phyloP scores from a whole-genome alignment of 2,888 invertebrate genomes.

The Mythimna pallens region DNA sequence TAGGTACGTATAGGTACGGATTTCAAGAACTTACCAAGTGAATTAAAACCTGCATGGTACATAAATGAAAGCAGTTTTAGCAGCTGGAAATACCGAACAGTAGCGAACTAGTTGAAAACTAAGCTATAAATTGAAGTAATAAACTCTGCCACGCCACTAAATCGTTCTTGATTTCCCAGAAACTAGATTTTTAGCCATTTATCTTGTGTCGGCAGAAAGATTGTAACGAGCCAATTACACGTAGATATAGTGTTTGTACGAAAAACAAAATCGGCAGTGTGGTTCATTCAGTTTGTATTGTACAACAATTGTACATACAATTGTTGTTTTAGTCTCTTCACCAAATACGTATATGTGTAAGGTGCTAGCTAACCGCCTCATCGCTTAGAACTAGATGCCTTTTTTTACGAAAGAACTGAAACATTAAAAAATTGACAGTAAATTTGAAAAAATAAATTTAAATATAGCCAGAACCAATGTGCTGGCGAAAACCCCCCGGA shows the following conservation, averaged over 20 bases:
- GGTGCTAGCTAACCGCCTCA: too few species aligned
- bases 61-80: constrained; percentile 17
- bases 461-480: too few species aligned
- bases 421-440: too few species aligned
- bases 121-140: constrained; percentile 35
- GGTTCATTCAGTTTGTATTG: too few species aligned
- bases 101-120: constrained; percentile 15
- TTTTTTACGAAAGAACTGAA: too few species aligned
- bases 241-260: constrained; percentile 3
- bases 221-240: constrained; percentile 11
- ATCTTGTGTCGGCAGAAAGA: constrained; percentile 29
- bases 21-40: background rate
- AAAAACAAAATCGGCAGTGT: background rate
- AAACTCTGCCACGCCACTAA: constrained; percentile 31
- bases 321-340: too few species aligned
- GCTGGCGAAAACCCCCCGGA: too few species aligned
- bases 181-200: constrained; percentile 33
- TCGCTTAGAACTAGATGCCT: too few species aligned
- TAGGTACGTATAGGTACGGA: background rate
- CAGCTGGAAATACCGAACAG: constrained; percentile 23
- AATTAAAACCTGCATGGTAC: constrained; percentile 19
- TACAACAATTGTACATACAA: too few species aligned
- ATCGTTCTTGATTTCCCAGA: constrained; percentile 30
- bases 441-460: too few species aligned
- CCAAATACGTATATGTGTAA: too few species aligned